Percentiles rank a stretch among this genome's conserved stretches.
phyloP scores from a whole-genome alignment of 2,888 invertebrate genomes.

The Epirrhoe tristata region DNA sequence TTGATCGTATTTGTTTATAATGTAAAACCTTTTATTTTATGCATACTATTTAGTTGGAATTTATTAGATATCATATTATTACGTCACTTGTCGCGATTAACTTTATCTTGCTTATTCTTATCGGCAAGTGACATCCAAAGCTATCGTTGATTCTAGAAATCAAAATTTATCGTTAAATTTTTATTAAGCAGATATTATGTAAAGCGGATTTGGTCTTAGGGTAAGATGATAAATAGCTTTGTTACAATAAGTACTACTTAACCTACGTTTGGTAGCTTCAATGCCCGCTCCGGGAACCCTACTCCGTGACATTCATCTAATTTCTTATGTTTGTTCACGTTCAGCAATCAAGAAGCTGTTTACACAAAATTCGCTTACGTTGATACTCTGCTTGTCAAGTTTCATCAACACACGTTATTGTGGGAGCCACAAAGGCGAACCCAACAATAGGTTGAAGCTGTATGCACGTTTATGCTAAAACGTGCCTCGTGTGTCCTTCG shows the following conservation, averaged over 20 bases:
- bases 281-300: too few relatives aligned
- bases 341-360: conserved; percentile 32
- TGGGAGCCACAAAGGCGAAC: conserved; percentile 43
- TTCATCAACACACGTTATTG: conserved; percentile 49
- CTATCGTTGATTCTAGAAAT: conserved; percentile 51
- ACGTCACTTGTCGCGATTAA: conserved; percentile 23
- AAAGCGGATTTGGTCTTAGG: neutral
- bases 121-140: conserved; percentile 23
- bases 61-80: conserved; percentile 34
- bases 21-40: too few relatives aligned
- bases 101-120: conserved; percentile 42
- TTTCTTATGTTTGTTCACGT: conserved; percentile 7
- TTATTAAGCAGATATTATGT: conserved; percentile 4
- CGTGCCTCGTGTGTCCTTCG: conserved; percentile 52
- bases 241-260: too few relatives aligned
- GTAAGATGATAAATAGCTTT: neutral
- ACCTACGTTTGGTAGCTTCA: too few relatives aligned
- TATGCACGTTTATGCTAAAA: conserved; percentile 56
- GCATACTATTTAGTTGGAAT: neutral
- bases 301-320: too few relatives aligned
- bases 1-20: neutral
- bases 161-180: conserved; percentile 29
- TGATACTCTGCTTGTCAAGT: conserved; percentile 31
- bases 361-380: conserved; percentile 30
- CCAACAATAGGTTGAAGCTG: conserved; percentile 53